These are phyloP conservation scores for Formica exsecta DNA, from an alignment of 1,140 invertebrate species.

Conservation along the genomic window DNA sequence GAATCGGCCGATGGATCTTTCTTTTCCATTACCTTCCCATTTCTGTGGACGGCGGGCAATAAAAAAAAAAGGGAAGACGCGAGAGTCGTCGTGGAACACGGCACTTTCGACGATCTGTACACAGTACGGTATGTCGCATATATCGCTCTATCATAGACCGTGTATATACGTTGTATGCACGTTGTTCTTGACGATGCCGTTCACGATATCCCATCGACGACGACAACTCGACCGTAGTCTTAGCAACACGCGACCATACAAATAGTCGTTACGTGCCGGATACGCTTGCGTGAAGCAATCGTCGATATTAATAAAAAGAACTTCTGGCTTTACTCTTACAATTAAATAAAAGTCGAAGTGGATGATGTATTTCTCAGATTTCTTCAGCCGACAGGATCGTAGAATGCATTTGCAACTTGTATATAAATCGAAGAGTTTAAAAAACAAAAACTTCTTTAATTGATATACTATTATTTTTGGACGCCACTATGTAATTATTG, in stretches of 20 bases:
- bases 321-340: neutral
- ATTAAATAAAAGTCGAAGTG: neutral
- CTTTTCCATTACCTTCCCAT: conserved; percentile 65
- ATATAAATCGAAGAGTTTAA: neutral
- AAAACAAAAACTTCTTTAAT: neutral
- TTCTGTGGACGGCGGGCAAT: conserved; percentile 23
- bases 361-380: neutral
- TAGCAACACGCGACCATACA: conserved; percentile 83
- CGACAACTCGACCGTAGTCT: conserved; percentile 77
- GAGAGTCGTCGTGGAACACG: conserved; percentile 8
- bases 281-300: conserved; percentile 79
- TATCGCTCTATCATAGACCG: conserved; percentile 40
- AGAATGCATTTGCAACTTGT: neutral
- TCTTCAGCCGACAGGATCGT: neutral
- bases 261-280: conserved; percentile 58
- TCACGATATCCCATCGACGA: conserved; percentile 43
- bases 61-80: conserved; percentile 52
- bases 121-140: conserved; percentile 49
- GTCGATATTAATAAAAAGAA: conserved; percentile 54
- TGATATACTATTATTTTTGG: neutral
- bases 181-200: conserved; percentile 41
- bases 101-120: conserved; percentile 55
- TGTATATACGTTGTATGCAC: conserved; percentile 51
- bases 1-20: neutral
- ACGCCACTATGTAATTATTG: neutral